Evolutionary conservation across 53 echinoderm and acorn worm genomes (phyloP).

Genomic region (Arbacia lixula): DNA sequence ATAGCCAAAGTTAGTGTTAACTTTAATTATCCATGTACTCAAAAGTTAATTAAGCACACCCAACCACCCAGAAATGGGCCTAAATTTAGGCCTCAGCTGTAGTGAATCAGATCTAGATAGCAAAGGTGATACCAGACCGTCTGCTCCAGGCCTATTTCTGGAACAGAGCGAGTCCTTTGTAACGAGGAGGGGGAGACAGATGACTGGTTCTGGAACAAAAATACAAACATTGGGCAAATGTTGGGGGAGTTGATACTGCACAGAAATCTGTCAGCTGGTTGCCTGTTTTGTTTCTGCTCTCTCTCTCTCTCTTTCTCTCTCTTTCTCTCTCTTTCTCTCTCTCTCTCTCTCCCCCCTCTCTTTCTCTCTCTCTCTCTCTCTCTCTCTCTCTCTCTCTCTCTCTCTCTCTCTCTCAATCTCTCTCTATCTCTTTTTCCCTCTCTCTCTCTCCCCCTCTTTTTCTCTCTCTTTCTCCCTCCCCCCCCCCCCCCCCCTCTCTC

Average conservation of each 20-base stretch:
- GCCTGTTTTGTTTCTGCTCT: slow-evolving; percentile 22
- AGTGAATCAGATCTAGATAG: neutral
- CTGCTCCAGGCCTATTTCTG: slow-evolving; percentile 23
- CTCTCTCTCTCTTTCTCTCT: no score
- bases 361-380: no score
- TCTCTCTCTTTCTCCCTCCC: no score
- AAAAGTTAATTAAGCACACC: slow-evolving; percentile 4
- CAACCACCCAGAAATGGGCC: slow-evolving; percentile 4
- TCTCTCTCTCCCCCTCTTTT: no score
- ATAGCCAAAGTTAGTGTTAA: slow-evolving; percentile 34
- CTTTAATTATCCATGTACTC: slow-evolving; percentile 17
- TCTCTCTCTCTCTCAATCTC: no score
- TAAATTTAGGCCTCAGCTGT: slow-evolving; percentile 14
- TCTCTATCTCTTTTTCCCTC: no score
- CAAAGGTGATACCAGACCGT: slow-evolving; percentile 32
- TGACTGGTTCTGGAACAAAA: slow-evolving; percentile 22
- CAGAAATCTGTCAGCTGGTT: slow-evolving; percentile 41
- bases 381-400: no score
- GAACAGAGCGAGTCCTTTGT: slow-evolving; percentile 43
- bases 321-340: no score
- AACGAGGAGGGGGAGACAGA: neutral
- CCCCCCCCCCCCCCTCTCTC: no score
- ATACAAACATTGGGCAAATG: no score
- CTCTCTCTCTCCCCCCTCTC: no score
- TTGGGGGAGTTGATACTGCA: slow-evolving; percentile 31